These are phyloP conservation scores for Lineus longissimus DNA, from an alignment of 1,140 invertebrate genomes.

Conservation along the genomic window DNA sequence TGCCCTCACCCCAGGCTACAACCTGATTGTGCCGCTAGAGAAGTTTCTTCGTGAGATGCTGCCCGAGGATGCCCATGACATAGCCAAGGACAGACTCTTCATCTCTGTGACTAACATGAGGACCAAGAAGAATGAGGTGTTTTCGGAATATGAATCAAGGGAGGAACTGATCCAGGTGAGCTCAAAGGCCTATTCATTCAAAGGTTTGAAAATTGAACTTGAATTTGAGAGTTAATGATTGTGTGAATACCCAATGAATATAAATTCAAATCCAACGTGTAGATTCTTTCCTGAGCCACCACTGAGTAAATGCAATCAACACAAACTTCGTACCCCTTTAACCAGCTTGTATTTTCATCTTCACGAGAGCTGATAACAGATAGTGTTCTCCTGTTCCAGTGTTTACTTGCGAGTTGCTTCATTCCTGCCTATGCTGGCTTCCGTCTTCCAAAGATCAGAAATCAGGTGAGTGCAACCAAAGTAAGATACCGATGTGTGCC, in stretches of 20 bases:
- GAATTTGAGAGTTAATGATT: too few species aligned
- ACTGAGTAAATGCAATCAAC: too few species aligned
- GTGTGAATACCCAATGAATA: too few species aligned
- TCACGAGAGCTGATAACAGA: too few species aligned
- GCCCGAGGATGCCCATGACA: slow-evolving; percentile 33
- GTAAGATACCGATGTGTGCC: too few species aligned
- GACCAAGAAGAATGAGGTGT: slow-evolving; percentile 34
- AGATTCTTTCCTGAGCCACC: too few species aligned
- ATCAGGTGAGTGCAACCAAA: slow-evolving; percentile 41
- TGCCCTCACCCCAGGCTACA: slow-evolving; percentile 36
- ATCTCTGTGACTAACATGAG: slow-evolving; percentile 41
- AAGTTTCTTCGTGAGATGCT: slow-evolving; percentile 28
- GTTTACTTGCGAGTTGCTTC: slow-evolving; percentile 51
- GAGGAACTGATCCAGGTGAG: slow-evolving; percentile 41
- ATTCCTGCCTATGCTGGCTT: slow-evolving; percentile 52
- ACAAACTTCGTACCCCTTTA: too few species aligned
- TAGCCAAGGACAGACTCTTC: slow-evolving; percentile 28
- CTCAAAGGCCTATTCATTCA: background rate
- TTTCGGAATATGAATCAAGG: slow-evolving; percentile 30
- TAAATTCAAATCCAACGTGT: too few species aligned
- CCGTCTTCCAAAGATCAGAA: slow-evolving; percentile 41
- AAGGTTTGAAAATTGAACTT: too few species aligned
- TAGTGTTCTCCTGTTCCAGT: too few species aligned
- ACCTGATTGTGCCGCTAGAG: slow-evolving; percentile 26
- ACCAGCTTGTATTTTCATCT: too few species aligned